Evolutionary conservation across 2,113 vertebrate species (phyloP), one percentile per base, ranked within the genome.

Genomic region (Axis porcinus): DNA sequence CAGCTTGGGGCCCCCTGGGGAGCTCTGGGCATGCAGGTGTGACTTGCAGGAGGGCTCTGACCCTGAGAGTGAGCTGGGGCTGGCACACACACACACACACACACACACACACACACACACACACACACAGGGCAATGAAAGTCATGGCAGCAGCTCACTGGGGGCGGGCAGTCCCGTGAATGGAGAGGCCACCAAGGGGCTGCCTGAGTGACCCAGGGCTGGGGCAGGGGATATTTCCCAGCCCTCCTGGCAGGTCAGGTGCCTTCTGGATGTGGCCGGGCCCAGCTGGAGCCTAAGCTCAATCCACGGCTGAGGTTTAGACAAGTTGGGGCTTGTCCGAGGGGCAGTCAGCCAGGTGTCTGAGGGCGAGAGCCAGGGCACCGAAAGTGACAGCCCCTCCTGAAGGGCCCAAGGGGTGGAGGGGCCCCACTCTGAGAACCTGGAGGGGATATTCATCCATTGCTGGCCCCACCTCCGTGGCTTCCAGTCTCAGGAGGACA

Each of bases 241-340:
- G 85, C 33, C 40, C 84, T 94, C 79, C 30, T n/a, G 36, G 17
- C 58, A 11, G 50, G 86, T 97, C 97, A 98, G 95, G 93, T 93
- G 95, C 97, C 97, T 96, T 60, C 55, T 93, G 94, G 86, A 43
- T n/a, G 15, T 23, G 81, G 87, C 58, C 1, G 50, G 83, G 70
- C 97, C 60, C 95, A 96, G 98, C 96, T 87, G 97, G 97, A 98
- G 94, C 94, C 96, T 97, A 97, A 98, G 97, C 98, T 25, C 21
- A 96, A 94, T 87, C 92, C 87, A 96, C 87, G 43, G 88, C 90
- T 94, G 74, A 57, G 85, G 27, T 97, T 98, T 97, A 98, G 78
- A 92, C 97, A 10, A 95, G 98, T 89, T 25, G 2, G 90, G 67
- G 85, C 98, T 98, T 97, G 98, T 94, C 11, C 0, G n/a, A 85